Conservation (phyloP, 2,113 vertebrate genomes). For the Pseudopipra pipra region DNA sequence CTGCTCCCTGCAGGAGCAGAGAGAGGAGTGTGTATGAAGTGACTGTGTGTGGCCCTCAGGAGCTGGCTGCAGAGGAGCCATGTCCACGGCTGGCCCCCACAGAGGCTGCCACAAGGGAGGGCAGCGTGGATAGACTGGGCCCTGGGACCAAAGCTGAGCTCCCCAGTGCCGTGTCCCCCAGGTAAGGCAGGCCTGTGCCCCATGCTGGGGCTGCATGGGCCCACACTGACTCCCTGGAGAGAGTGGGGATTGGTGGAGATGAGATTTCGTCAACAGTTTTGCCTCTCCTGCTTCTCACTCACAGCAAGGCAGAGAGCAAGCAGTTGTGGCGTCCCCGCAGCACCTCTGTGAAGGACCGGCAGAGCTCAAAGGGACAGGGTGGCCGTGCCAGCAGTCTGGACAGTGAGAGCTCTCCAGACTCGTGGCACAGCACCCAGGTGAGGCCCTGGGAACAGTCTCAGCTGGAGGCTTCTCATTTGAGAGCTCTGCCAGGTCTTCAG, state of each 20-base stretch:
- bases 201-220: neutral
- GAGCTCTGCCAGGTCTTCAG: neutral
- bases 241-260: neutral
- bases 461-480: neutral
- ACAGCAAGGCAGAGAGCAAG: conserved; percentile 86
- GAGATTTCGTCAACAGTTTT: neutral
- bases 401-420: conserved; percentile 90
- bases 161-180: conserved; percentile 54
- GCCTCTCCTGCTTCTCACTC: neutral
- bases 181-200: neutral
- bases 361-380: conserved; percentile 86
- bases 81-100: neutral
- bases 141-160: conserved; percentile 24
- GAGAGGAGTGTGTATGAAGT: neutral
- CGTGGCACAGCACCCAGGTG: conserved; percentile 91
- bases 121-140: conserved; percentile 49
- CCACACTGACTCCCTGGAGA: neutral
- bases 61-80: conserved; percentile 1
- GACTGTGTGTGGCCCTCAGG: conserved; percentile 27
- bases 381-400: conserved; percentile 95
- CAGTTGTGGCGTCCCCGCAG: conserved; percentile 90
- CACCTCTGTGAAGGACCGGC: conserved; percentile 94
- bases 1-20: neutral
- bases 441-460: neutral
- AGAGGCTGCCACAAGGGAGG: conserved; percentile 34